Conservation (phyloP, 2,797 vertebrate genomes). For the Paguma larvata region DNA sequence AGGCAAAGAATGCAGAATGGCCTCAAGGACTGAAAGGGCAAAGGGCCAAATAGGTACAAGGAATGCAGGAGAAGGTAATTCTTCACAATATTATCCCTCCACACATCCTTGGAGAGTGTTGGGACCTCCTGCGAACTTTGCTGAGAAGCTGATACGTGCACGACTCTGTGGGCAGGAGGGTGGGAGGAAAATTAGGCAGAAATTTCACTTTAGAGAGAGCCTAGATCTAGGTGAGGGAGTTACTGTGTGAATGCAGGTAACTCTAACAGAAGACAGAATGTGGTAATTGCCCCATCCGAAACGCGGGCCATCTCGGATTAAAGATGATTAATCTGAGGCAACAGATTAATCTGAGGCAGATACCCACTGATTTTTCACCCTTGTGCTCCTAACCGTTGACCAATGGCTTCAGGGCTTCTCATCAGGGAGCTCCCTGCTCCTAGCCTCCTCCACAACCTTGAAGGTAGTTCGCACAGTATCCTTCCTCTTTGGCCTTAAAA, state of each 20-base stretch:
- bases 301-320: neutral
- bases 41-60: neutral
- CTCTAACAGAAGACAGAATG: neutral
- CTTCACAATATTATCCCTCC: neutral
- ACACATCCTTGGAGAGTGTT: neutral
- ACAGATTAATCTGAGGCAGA: too few relatives aligned
- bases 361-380: neutral
- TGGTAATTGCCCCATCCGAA: neutral
- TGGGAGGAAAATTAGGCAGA: neutral
- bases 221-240: neutral
- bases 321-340: neutral
- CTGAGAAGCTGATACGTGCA: neutral
- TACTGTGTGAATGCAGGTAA: neutral
- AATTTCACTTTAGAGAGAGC: neutral
- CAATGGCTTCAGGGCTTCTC: neutral
- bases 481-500: neutral
- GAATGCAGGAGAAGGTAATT: neutral
- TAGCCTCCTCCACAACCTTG: neutral
- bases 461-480: neutral
- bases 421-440: neutral
- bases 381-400: neutral
- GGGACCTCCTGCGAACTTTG: neutral
- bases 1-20: neutral
- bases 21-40: neutral
- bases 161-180: neutral